A percentile compares a stretch with the other conserved stretches of the same genome.
phyloP scores from a whole-genome alignment of 2,888 invertebrate species.

The Eubasilissa splendida region DNA sequence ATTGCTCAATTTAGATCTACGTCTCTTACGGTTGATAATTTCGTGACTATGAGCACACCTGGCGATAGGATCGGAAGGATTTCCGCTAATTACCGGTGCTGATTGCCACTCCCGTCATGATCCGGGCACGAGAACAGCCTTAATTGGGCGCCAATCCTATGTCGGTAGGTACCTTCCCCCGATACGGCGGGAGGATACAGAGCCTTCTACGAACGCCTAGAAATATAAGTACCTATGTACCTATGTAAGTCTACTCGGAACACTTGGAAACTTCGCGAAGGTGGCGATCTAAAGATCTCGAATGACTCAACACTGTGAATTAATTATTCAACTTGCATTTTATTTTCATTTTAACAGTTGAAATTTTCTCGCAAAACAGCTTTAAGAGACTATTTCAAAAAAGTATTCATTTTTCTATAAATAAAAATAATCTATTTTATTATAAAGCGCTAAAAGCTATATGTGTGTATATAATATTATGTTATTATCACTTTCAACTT shows the following conservation, averaged over 20 bases:
- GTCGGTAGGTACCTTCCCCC: neutral
- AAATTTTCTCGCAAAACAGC: too few relatives aligned
- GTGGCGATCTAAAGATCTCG: too few relatives aligned
- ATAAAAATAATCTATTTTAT: too few relatives aligned
- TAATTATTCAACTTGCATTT: too few relatives aligned
- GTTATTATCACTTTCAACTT: too few relatives aligned
- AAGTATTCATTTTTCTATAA: too few relatives aligned
- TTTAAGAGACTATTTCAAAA: too few relatives aligned
- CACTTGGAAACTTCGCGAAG: too few relatives aligned
- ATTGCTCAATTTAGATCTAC: neutral
- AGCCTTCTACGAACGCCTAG: slow-evolving; percentile 6
- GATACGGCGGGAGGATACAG: slow-evolving; percentile 17
- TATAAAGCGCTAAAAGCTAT: too few relatives aligned
- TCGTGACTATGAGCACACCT: slow-evolving; percentile 18
- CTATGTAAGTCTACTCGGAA: neutral
- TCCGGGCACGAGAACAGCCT: slow-evolving; percentile 29
- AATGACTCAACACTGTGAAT: too few relatives aligned
- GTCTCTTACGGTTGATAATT: slow-evolving; percentile 1
- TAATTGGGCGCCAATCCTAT: slow-evolving; percentile 34
- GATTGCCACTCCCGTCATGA: slow-evolving; percentile 38
- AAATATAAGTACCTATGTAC: neutral
- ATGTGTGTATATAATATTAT: too few relatives aligned
- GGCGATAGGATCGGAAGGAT: slow-evolving; percentile 29
- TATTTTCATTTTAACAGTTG: too few relatives aligned
- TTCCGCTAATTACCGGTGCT: slow-evolving; percentile 48